Conservation (phyloP, 2,888 invertebrate species). For the Limnephilus marmoratus region DNA sequence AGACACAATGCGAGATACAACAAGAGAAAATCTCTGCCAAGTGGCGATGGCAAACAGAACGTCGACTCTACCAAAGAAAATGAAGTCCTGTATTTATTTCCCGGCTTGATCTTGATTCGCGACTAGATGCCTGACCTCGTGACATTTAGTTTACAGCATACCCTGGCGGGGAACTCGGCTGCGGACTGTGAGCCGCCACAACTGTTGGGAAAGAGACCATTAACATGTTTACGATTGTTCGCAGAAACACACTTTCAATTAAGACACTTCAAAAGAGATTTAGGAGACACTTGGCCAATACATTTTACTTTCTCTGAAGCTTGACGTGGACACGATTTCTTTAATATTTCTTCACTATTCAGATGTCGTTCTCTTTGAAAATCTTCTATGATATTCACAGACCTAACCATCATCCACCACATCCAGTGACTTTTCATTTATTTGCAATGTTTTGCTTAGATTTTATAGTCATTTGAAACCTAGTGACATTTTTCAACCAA, state of each 20-base stretch:
- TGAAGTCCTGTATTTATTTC: background rate
- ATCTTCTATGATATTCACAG: too few relatives aligned
- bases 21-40: background rate
- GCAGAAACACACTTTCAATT: background rate
- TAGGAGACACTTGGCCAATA: background rate
- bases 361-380: too few relatives aligned
- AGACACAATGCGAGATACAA: background rate
- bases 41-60: background rate
- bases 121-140: constrained; percentile 16
- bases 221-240: background rate
- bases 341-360: too few relatives aligned
- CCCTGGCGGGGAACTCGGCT: background rate
- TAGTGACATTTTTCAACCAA: too few relatives aligned
- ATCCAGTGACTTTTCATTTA: too few relatives aligned
- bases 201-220: background rate
- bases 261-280: constrained; percentile 2
- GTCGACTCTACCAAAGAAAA: background rate
- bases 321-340: background rate
- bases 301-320: background rate
- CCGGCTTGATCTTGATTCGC: constrained; percentile 33
- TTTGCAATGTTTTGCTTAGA: too few relatives aligned
- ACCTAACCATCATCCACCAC: too few relatives aligned
- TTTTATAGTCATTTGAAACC: too few relatives aligned
- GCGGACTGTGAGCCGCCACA: background rate
- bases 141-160: background rate